These are phyloP conservation scores for Apomyelois bistriatella DNA, from an alignment of 2,888 invertebrate species.

Conservation along the genomic window DNA sequence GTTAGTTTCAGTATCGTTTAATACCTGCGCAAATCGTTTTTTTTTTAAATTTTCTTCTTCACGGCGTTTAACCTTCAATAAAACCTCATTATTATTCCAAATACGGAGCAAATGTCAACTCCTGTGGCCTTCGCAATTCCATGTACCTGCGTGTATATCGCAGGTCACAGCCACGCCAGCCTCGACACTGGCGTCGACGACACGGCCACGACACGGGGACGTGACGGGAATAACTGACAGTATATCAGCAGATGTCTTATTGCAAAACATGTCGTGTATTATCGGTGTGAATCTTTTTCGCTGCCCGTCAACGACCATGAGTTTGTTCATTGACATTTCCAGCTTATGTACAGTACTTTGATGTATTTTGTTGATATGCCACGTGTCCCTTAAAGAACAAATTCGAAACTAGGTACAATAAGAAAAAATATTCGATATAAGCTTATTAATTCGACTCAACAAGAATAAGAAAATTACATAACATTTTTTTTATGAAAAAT, in stretches of 20 bases:
- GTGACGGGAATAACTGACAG: constrained; percentile 14
- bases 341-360: neutral
- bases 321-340: constrained; percentile 11
- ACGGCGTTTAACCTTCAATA: neutral
- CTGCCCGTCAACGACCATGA: neutral
- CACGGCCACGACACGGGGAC: constrained; percentile 17
- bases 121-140: constrained; percentile 27
- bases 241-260: neutral
- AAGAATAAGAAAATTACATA: too few species aligned
- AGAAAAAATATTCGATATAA: too few species aligned
- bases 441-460: too few species aligned
- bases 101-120: constrained; percentile 10
- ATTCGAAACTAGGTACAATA: too few species aligned
- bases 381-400: too few species aligned
- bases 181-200: constrained; percentile 29
- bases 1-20: too few species aligned
- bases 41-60: neutral
- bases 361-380: neutral
- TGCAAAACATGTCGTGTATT: constrained; percentile 8
- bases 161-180: constrained; percentile 26
- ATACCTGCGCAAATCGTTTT: too few species aligned
- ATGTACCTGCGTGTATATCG: constrained; percentile 32
- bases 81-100: constrained; percentile 11
- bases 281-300: constrained; percentile 7
- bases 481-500: too few species aligned